Base-by-base conservation (phyloP, 2,888 invertebrate genomes). In the Eupithecia subfuscata region DNA sequence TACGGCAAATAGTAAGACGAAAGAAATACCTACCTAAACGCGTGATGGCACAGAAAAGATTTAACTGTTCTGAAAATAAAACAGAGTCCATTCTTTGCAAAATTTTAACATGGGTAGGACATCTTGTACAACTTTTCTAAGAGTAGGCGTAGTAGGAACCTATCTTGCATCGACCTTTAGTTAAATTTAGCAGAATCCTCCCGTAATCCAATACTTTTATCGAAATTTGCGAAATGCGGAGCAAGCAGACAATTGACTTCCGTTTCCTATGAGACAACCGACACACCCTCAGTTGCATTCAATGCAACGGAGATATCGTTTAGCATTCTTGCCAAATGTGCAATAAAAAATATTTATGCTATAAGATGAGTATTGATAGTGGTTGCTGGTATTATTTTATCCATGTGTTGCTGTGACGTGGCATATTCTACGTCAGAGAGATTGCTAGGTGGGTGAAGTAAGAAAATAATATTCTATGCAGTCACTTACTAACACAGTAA, bases 231-330 rank as follows among this genome's bases (percentile, higher is more conserved):
- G 79, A 80, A 73, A 80, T 80, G 73, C 79, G 78, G 79, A 85
- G 82, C 88, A 81, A 85, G 85, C 87, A 85, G 87, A 93, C 93
- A 94, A 93, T 92, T 86, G 90, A 91, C 87, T 91, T 94, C 93
- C 94, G 94, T 84, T 94, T 93, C 93, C 92, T 88, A 84, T 84
- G 83, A 92, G 92, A 93, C 91, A 93, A 88, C 87, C 82, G 84
- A 88, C 91, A 90, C 92, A 89, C 94, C 91, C 85, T 83, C 82
- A 83, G 84, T 81, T 79, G 84, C 84, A 85, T 85, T 88, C 80
- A 83, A 81, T 75, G 68, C 64, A 64, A 70, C 78, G 70, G 34
- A 74, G 22, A 79, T 79, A 80, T 76, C 78, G 65, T 52, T 75
- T 71, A 45, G 65, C 73, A 75, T 74, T 71, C 76, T 71, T 64